These are phyloP conservation scores for Incurvaria masculella DNA, from an alignment of 2,888 invertebrate genomes.

Conservation along the genomic window DNA sequence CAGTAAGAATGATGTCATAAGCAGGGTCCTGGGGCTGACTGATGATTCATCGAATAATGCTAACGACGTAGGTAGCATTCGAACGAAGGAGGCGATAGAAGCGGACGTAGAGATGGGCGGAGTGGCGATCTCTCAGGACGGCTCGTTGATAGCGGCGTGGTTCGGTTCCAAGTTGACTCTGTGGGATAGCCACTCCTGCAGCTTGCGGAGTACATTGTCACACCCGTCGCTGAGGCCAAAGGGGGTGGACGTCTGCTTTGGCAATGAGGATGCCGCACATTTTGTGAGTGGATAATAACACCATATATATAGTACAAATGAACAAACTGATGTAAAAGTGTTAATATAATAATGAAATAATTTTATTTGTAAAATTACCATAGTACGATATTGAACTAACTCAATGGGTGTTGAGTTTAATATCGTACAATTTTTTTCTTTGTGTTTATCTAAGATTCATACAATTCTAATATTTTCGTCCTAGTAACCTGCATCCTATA, in stretches of 20 bases:
- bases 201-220: conserved; percentile 36
- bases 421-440: too few relatives aligned
- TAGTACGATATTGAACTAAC: too few relatives aligned
- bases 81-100: conserved; percentile 14
- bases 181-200: conserved; percentile 45
- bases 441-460: too few relatives aligned
- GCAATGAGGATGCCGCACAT: conserved; percentile 44
- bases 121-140: conserved; percentile 45
- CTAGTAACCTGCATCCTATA: too few relatives aligned
- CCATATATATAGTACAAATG: too few relatives aligned
- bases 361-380: too few relatives aligned
- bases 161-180: conserved; percentile 44
- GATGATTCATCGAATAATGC: conserved; percentile 19
- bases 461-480: too few relatives aligned
- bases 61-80: not conserved
- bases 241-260: conserved; percentile 41
- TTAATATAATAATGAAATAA: too few relatives aligned
- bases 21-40: conserved; percentile 34
- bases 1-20: conserved; percentile 27
- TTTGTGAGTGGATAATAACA: conserved; percentile 48
- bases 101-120: conserved; percentile 38
- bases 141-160: conserved; percentile 51
- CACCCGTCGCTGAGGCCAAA: conserved; percentile 44
- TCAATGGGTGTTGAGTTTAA: too few relatives aligned
- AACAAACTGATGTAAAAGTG: too few relatives aligned